Percentiles rank a stretch among this genome's conserved stretches.
Conservation (phyloP, 2,113 vertebrate genomes). For the Candoia aspera region DNA sequence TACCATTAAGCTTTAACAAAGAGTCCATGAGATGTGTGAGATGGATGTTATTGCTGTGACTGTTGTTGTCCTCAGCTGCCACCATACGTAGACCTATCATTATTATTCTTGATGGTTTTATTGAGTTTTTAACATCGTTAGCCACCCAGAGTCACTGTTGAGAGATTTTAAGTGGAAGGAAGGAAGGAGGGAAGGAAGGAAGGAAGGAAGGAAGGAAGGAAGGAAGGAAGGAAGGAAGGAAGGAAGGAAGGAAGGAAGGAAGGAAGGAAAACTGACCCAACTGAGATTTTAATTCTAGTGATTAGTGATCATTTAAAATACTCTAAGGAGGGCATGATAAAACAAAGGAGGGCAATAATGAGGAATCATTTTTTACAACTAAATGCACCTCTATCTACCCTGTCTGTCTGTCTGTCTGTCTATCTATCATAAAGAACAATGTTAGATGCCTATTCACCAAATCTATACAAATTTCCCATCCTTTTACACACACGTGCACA, state of each 20-base stretch:
- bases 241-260: neutral
- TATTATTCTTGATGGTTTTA: neutral
- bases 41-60: neutral
- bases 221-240: too few relatives aligned
- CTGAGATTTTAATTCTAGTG: neutral
- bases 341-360: neutral
- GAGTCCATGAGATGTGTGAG: neutral
- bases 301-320: neutral
- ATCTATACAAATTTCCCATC: neutral
- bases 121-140: neutral
- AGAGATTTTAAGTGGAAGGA: neutral
- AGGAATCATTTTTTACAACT: neutral
- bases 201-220: accelerated
- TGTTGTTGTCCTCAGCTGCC: neutral
- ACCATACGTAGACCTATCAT: too few relatives aligned
- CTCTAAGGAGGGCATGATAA: neutral
- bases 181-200: neutral
- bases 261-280: neutral
- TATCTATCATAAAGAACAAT: neutral
- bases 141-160: neutral
- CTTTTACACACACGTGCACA: neutral
- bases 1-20: neutral
- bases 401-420: neutral
- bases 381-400: neutral
- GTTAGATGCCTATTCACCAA: neutral